Evolutionary conservation across 2,113 vertebrate species (phyloP).

Genomic region (Oxyura jamaicensis): DNA sequence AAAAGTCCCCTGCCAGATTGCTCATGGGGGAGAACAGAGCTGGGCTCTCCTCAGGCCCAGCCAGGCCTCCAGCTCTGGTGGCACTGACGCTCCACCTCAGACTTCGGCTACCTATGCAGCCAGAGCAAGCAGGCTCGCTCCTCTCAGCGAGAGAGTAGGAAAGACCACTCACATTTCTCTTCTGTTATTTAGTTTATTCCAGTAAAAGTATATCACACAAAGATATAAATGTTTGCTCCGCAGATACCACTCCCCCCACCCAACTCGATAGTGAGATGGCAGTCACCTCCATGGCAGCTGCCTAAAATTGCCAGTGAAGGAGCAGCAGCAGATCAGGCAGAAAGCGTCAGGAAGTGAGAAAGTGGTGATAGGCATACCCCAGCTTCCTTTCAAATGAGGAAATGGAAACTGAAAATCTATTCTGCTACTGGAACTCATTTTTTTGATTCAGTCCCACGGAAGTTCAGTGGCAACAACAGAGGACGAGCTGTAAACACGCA

Average conservation of each 20-base stretch:
- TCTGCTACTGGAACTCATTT: background rate
- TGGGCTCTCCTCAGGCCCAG: background rate
- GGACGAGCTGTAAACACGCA: background rate
- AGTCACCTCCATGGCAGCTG: background rate
- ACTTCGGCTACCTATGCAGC: background rate
- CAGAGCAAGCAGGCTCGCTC: background rate
- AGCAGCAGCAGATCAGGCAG: background rate
- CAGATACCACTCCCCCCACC: background rate
- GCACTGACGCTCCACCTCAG: no score
- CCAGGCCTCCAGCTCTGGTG: background rate
- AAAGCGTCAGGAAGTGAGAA: background rate
- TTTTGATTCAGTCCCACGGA: background rate
- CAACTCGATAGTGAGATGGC: background rate
- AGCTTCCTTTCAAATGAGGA: constrained; percentile 20
- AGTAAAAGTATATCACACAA: background rate
- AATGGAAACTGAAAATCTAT: background rate
- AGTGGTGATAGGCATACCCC: background rate
- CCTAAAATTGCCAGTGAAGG: background rate
- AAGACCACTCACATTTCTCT: background rate
- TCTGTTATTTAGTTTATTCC: background rate
- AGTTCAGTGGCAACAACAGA: background rate
- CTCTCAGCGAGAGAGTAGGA: background rate
- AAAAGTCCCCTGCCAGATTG: background rate
- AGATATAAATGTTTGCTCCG: background rate
- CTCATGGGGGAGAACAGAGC: background rate